These are phyloP conservation scores for Amaurobius ferox DNA, from an alignment of 2,888 invertebrate species.

Conservation along the genomic window DNA sequence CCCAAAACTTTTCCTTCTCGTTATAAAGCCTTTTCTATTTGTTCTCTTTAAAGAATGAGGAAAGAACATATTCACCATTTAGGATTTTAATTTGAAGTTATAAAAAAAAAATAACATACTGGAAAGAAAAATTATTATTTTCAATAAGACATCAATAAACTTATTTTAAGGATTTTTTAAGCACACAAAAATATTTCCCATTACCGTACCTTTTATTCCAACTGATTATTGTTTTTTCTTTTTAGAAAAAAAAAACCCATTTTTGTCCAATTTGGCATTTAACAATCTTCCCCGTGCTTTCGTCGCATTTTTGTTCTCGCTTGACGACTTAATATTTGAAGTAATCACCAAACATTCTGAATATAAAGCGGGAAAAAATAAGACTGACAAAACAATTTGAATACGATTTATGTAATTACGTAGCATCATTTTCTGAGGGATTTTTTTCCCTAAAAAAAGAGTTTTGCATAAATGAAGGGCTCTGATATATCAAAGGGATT, in stretches of 20 bases:
- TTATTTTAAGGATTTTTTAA: not conserved
- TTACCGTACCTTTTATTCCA: not conserved
- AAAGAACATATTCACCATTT: not conserved
- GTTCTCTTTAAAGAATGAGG: no score
- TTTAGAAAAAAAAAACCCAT: not conserved
- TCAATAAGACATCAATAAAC: not conserved
- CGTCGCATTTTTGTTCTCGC: constrained; percentile 1
- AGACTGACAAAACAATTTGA: not conserved
- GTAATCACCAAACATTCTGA: not conserved
- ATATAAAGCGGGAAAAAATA: not conserved
- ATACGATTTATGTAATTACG: constrained; percentile 8
- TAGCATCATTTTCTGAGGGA: not conserved
- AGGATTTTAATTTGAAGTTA: not conserved
- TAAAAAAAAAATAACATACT: not conserved
- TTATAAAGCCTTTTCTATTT: no score
- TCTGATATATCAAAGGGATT: not conserved
- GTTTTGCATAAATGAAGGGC: constrained; percentile 1
- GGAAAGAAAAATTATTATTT: not conserved
- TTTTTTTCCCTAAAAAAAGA: not conserved
- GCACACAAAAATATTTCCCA: no score
- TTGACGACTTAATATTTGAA: not conserved
- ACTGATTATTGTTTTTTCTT: not conserved
- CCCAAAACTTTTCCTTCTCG: no score
- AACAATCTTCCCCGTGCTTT: not conserved
- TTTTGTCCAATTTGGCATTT: not conserved